phyloP scores from a whole-genome alignment of 1,140 invertebrate species.

The Macrotrachela quadricornifera region DNA sequence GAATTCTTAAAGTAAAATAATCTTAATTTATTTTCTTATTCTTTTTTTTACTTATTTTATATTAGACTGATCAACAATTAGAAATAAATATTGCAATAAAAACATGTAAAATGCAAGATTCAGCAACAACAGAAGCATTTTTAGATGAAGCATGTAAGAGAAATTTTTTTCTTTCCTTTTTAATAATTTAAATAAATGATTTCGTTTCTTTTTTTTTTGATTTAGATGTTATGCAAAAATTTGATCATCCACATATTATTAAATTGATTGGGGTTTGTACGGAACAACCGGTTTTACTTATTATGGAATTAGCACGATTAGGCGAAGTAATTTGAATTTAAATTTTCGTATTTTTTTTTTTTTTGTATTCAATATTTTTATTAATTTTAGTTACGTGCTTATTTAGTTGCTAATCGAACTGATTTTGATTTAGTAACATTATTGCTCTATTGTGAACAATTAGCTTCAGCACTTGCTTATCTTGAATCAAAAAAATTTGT shows the following conservation, averaged over 20 bases:
- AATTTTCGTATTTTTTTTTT: too few relatives aligned
- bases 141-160: conserved; percentile 86
- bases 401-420: conserved; percentile 71
- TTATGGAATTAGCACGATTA: conserved; percentile 85
- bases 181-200: conserved; percentile 1
- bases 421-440: conserved; percentile 60
- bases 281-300: conserved; percentile 70
- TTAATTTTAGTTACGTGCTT: conserved; percentile 42
- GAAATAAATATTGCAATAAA: conserved; percentile 67
- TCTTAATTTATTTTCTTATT: too few relatives aligned
- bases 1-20: conserved; percentile 40
- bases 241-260: conserved; percentile 94
- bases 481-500: conserved; percentile 95
- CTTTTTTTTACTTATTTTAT: background rate
- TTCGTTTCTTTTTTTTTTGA: conserved; percentile 7
- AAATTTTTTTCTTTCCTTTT: background rate
- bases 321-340: conserved; percentile 41
- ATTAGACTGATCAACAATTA: background rate
- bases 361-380: too few relatives aligned
- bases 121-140: conserved; percentile 76
- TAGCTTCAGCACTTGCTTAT: conserved; percentile 83
- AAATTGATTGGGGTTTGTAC: conserved; percentile 84
- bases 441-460: conserved; percentile 74
- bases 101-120: conserved; percentile 71
- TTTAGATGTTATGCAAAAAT: conserved; percentile 96